Base-by-base conservation (phyloP, 2,113 vertebrate genomes). In the Ameiurus melas region DNA sequence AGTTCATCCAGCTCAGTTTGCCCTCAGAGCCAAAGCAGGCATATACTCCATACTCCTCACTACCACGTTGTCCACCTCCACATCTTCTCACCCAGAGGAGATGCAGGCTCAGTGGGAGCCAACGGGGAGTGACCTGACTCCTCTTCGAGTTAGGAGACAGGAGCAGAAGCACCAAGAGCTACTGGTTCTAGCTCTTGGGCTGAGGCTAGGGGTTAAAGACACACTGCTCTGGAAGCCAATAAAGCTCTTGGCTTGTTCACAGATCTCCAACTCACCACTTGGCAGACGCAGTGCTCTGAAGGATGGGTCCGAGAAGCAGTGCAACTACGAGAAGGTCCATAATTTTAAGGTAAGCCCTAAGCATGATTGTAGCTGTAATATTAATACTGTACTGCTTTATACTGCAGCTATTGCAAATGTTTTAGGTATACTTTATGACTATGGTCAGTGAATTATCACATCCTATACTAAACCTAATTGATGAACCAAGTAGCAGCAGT, bases 221-320 rank as follows among this genome's bases (percentile, higher is more conserved):
- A 93, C 94, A 87, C 93, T 98, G 85, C 88, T 99, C n/a, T 99
- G 98, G 97, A 97, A 98, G 93, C 97, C 98, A 91, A 96, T 99
- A 94, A 99, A 97, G 95, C 96, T 99, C 91, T 97, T 99, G 96
- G 96, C 97, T 94, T 99, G 97, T 98, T 96, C 98, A 51, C 98
- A 99, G 98, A 98, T 99, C 93, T 96, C 97, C 86, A 98, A 97
- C 36, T 97, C 97, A 43, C 96, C 97, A 81, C 95, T 98, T 95
- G 97, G 97, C 91, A 95, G 97, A 91, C 96, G 96, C 92, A 96
- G 95, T 71, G 96, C 97, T 85, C 94, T 99, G 95, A 97, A 96
- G 64, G 97, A 98, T 85, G 96, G 95, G 2, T 51, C 91, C 0
- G 97, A 98, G 95, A 98, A 97, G 94, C 96, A 97, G 88, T 98